Evolutionary conservation across 2,797 vertebrate species (phyloP).

Genomic region (Phaenicophaeus curvirostris): DNA sequence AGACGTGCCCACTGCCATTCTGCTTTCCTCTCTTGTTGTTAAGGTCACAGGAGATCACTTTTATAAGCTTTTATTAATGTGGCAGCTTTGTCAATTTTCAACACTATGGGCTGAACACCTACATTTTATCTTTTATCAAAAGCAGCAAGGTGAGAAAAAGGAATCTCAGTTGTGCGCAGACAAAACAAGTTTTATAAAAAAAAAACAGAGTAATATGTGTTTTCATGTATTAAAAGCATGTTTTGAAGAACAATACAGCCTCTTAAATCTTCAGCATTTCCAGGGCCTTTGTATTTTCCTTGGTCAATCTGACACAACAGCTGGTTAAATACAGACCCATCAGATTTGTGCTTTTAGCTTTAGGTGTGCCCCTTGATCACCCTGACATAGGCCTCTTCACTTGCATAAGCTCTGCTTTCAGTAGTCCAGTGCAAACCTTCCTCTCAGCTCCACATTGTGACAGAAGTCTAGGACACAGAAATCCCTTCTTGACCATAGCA

Average conservation of each 20-base stretch:
- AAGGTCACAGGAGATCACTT: not conserved
- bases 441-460: not conserved
- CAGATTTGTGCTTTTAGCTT: not conserved
- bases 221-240: not conserved
- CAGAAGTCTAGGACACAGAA: not conserved
- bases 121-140: not conserved
- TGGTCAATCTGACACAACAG: not conserved
- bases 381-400: not conserved
- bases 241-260: not conserved
- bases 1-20: not conserved
- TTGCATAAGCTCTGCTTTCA: not conserved
- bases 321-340: not conserved
- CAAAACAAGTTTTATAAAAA: not conserved
- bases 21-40: not conserved
- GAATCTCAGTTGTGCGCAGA: not conserved
- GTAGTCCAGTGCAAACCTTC: not conserved
- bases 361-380: not conserved
- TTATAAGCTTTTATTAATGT: not conserved
- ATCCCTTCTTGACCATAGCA: not conserved
- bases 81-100: not conserved
- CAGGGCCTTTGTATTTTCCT: not conserved
- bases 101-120: not conserved
- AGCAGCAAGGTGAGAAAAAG: not conserved
- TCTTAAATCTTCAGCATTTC: not conserved
- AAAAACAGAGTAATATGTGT: not conserved